Conservation (phyloP, 2,888 invertebrate species). For the Nebria brevicollis region DNA sequence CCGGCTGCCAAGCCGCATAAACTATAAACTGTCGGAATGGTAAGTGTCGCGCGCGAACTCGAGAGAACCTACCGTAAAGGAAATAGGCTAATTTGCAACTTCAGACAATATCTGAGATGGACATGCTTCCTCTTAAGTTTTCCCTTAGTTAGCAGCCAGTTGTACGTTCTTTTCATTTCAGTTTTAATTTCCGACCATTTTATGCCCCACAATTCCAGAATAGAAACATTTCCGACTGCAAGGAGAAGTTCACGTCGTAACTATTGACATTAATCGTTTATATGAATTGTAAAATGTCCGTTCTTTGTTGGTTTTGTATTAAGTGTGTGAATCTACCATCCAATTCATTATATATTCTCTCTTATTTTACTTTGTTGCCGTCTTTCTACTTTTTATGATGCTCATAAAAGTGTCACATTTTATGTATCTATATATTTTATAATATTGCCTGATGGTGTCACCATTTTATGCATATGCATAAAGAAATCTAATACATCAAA, state of each 20-base stretch:
- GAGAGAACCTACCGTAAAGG: slow-evolving; percentile 24
- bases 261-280: slow-evolving; percentile 40
- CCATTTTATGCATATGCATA: neutral
- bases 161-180: slow-evolving; percentile 35
- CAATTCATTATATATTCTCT: neutral
- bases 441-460: neutral
- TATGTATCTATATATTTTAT: neutral
- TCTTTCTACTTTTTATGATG: neutral
- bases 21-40: slow-evolving; percentile 34
- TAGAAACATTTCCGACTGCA: slow-evolving; percentile 27
- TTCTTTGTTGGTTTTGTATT: slow-evolving; percentile 22
- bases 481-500: neutral
- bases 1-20: slow-evolving; percentile 25
- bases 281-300: slow-evolving; percentile 41
- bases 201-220: slow-evolving; percentile 31
- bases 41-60: slow-evolving; percentile 17
- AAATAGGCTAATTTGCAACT: slow-evolving; percentile 46
- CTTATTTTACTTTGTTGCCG: neutral
- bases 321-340: neutral
- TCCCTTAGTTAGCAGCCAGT: slow-evolving; percentile 36
- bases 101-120: slow-evolving; percentile 31
- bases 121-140: neutral
- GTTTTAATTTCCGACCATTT: slow-evolving; percentile 41
- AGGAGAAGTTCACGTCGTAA: slow-evolving; percentile 18
- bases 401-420: neutral